phyloP scores from a whole-genome alignment of 2,113 vertebrate genomes.

The Bagarius yarrelli region DNA sequence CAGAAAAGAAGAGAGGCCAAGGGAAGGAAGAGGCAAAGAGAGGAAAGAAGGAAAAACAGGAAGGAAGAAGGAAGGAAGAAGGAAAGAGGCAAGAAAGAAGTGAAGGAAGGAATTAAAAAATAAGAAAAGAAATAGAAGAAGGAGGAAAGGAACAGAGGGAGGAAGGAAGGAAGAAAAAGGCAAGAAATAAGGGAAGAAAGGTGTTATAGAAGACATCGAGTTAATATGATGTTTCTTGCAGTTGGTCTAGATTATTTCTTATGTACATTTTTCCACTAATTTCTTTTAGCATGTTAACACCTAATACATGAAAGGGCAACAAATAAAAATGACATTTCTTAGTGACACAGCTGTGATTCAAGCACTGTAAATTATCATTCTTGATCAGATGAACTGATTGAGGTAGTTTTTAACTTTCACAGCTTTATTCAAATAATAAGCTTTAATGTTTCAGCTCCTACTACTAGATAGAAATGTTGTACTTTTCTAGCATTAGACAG shows the following conservation, averaged over 20 bases:
- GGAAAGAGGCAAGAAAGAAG: no score
- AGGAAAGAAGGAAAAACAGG: no score
- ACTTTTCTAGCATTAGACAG: no score
- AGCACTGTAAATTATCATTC: background rate
- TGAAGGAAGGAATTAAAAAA: no score
- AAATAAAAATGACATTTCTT: background rate
- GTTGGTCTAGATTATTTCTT: background rate
- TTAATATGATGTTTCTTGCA: background rate
- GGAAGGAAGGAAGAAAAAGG: no score
- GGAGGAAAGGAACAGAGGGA: no score
- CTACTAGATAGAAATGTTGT: background rate
- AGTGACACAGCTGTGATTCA: background rate
- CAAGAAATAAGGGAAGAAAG: no score
- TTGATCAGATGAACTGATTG: constrained; percentile 18
- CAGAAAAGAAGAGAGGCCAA: no score
- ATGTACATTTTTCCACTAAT: background rate
- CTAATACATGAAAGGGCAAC: constrained; percentile 17
- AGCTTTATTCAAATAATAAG: constrained; percentile 35
- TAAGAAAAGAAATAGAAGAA: no score
- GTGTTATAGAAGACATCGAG: background rate
- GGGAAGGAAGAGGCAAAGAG: no score
- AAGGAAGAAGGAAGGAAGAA: no score
- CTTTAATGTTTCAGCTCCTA: constrained; percentile 17
- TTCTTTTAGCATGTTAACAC: background rate
- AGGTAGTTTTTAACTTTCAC: constrained; percentile 18